Base-by-base conservation (phyloP, 2,888 invertebrate genomes). In the Brachynemurus nebulosus region DNA sequence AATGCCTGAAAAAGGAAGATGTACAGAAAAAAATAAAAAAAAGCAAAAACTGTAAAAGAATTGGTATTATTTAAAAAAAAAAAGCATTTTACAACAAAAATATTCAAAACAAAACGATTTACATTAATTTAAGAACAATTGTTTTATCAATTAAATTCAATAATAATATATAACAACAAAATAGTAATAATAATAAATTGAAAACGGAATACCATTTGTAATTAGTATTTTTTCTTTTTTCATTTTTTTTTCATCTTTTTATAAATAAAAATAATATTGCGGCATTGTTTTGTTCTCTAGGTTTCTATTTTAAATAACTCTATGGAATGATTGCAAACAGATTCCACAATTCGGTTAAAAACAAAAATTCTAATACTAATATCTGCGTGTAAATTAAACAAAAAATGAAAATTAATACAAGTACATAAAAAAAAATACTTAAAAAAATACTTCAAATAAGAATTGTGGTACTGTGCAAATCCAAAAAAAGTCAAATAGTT, bases 71-170 rank as follows among this genome's bases (percentile, higher is more conserved):
- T 67, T 75, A 74, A 75, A 75, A 68, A 66, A 68, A 66, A 65
- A 74, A 77, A 76, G 76, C 75, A 76, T 75, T 37, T 71, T 76
- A 74, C 74, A 77, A 77, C 76, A 77, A 77, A 76, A 74, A 74
- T 74, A 75, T 76, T 71, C 72, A 75, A 76, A 77, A 76, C 75
- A 77, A 77, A 78, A 77, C 76, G 76, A 76, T 76, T 74, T 76
- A 76, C 76, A 76, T 75, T 75, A 76, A 76, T 76, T 76, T 76
- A 76, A 75, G 76, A 76, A 76, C 75, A 76, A 76, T 72, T 30
- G n/a, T 37, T 72, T 74, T 72, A 74, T 73, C 72, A 74, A 74
- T 42, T 75, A 74, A 59, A 64, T 63, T 51, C 60, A 72, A 72
- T 73, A 72, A 73, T n/a, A n/a, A n/a, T n/a, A n/a, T 71, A 73